Conservation (phyloP, 1,140 invertebrate species). For the Centruroides sculpturatus region DNA sequence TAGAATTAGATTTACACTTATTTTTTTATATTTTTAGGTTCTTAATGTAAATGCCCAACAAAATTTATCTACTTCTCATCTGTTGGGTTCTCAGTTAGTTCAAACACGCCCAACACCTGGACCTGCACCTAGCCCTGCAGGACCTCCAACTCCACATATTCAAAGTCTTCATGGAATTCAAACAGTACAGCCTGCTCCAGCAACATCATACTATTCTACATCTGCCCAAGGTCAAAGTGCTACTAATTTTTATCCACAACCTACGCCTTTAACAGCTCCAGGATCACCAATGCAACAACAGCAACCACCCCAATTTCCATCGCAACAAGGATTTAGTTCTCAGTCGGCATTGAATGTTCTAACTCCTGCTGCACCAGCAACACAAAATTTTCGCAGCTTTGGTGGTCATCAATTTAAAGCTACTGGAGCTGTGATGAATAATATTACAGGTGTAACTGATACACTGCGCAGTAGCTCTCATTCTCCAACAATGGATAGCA, state of each 20-base stretch:
- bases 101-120: slow-evolving; percentile 30
- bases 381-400: slow-evolving; percentile 11
- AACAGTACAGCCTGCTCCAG: slow-evolving; percentile 31
- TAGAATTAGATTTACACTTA: no score
- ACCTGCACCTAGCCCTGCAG: slow-evolving; percentile 22
- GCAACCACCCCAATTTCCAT: slow-evolving; percentile 13
- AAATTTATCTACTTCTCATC: slow-evolving; percentile 30
- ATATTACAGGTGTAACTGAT: slow-evolving; percentile 3
- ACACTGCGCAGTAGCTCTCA: slow-evolving; percentile 4
- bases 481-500: slow-evolving; percentile 7
- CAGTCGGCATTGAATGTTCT: slow-evolving; percentile 15
- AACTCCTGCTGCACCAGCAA: slow-evolving; percentile 10
- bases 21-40: background rate
- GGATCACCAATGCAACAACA: slow-evolving; percentile 12
- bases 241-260: slow-evolving; percentile 15
- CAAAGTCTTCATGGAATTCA: slow-evolving; percentile 27
- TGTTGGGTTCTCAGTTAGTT: slow-evolving; percentile 44
- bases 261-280: slow-evolving; percentile 5
- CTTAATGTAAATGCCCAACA: slow-evolving; percentile 25
- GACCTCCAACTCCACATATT: slow-evolving; percentile 6
- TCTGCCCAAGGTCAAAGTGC: slow-evolving; percentile 13
- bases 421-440: slow-evolving; percentile 4
- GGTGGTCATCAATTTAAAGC: slow-evolving; percentile 14
- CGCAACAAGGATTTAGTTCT: slow-evolving; percentile 16
- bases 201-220: slow-evolving; percentile 39